A percentile compares a stretch with the other conserved stretches of the same genome.
Conservation (phyloP, 2,888 invertebrate genomes). For the Stenoptilia bipunctidactyla region DNA sequence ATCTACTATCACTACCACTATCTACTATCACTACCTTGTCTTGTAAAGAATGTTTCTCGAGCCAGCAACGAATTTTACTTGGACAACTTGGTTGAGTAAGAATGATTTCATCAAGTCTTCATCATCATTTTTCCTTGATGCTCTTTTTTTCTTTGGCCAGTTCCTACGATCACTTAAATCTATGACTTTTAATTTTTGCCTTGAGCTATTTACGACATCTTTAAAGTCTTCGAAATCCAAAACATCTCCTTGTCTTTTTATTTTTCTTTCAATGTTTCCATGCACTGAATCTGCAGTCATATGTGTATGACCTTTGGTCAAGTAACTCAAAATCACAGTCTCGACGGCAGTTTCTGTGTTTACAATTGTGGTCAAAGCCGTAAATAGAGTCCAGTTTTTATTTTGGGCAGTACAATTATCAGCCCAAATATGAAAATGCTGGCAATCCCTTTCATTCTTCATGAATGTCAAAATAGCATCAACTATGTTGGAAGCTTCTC, state of each 20-base stretch:
- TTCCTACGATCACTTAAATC: slow-evolving; percentile 2
- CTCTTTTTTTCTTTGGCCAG: slow-evolving; percentile 8
- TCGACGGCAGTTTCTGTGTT: slow-evolving; percentile 5
- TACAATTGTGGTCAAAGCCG: slow-evolving; percentile 4
- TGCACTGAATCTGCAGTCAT: slow-evolving; percentile 10
- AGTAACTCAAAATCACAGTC: slow-evolving; percentile 6
- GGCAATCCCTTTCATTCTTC: slow-evolving; percentile 5
- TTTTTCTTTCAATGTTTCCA: slow-evolving; percentile 9
- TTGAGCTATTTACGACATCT: neutral
- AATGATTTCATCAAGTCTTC: slow-evolving; percentile 10
- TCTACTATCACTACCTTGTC: slow-evolving; percentile 4
- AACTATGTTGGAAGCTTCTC: slow-evolving; percentile 9
- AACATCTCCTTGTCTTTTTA: slow-evolving; percentile 7
- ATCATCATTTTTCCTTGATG: slow-evolving; percentile 6
- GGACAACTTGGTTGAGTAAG: slow-evolving; percentile 8
- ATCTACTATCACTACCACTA: neutral
- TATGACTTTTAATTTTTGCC: neutral
- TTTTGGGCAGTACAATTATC: slow-evolving; percentile 11
- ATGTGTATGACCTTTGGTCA: slow-evolving; percentile 9
- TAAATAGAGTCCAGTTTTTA: slow-evolving; percentile 10
- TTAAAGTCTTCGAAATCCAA: slow-evolving; percentile 9
- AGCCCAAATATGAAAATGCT: slow-evolving; percentile 10
- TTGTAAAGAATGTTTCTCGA: slow-evolving; percentile 5
- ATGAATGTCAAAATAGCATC: slow-evolving; percentile 8
- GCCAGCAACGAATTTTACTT: slow-evolving; percentile 9